Evolutionary conservation across 2,113 vertebrate species (phyloP).

Genomic region (Nerophis ophidion): DNA sequence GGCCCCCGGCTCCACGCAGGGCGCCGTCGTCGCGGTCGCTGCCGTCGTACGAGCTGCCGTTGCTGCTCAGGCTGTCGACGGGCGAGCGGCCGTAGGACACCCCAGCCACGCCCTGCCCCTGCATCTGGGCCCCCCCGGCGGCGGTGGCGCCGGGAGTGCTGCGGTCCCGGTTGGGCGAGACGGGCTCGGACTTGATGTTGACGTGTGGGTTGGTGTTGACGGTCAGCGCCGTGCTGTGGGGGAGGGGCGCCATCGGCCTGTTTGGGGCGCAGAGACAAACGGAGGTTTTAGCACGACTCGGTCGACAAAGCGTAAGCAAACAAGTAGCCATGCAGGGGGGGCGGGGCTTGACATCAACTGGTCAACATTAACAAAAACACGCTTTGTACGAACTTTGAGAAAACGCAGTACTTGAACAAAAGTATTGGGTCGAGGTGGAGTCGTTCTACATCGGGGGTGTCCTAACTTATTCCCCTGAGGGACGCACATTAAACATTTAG

Average conservation of each 20-base stretch:
- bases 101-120: constrained; percentile 61
- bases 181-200: constrained; percentile 94
- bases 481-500: too few relatives aligned
- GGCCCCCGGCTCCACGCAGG: constrained; percentile 57
- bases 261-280: constrained; percentile 1
- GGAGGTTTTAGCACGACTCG: too few relatives aligned
- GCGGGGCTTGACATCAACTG: too few relatives aligned
- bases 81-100: constrained; percentile 79
- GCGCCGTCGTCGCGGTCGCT: constrained; percentile 83
- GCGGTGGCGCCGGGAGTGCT: constrained; percentile 72
- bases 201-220: constrained; percentile 89
- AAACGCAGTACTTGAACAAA: too few relatives aligned
- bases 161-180: constrained; percentile 88
- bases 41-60: constrained; percentile 86
- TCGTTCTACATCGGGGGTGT: too few relatives aligned
- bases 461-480: too few relatives aligned
- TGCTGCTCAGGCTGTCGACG: constrained; percentile 90
- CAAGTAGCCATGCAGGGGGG: too few relatives aligned
- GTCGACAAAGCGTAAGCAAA: too few relatives aligned
- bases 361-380: too few relatives aligned
- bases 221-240: constrained; percentile 81
- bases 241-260: constrained; percentile 83
- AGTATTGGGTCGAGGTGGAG: too few relatives aligned
- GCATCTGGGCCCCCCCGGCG: constrained; percentile 33
- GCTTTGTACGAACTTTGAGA: too few relatives aligned